Evolutionary conservation across 2,888 invertebrate genomes (phyloP).

Genomic region (Thumatha senex): DNA sequence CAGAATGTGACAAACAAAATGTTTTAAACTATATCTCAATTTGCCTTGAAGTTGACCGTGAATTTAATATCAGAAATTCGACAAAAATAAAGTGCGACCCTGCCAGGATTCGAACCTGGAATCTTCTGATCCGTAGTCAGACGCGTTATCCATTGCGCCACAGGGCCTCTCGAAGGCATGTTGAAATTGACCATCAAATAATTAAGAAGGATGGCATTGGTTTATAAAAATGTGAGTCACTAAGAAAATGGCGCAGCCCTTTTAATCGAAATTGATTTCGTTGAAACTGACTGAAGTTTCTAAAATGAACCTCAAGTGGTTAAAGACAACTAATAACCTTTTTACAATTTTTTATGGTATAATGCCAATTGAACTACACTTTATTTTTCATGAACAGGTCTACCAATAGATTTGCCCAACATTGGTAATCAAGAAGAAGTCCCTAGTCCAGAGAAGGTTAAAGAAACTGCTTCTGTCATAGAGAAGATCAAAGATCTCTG

Average conservation of each 20-base stretch:
- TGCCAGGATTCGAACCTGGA: conserved; percentile 87
- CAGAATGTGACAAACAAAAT: too few relatives aligned
- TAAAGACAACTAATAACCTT: too few relatives aligned
- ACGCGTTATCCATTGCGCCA: conserved; percentile 88
- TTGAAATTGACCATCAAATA: neutral
- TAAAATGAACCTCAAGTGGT: too few relatives aligned
- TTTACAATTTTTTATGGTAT: too few relatives aligned
- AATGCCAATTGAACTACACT: too few relatives aligned
- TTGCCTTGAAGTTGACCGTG: too few relatives aligned
- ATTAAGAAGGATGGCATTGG: neutral
- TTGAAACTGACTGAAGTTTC: too few relatives aligned
- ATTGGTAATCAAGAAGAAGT: conserved; percentile 45
- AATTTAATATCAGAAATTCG: neutral
- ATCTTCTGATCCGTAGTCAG: conserved; percentile 89
- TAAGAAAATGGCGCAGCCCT: too few relatives aligned
- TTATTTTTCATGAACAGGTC: conserved; percentile 45
- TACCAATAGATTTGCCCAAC: conserved; percentile 64
- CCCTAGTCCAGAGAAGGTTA: conserved; percentile 54
- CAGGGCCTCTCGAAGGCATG: conserved; percentile 67
- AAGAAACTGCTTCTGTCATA: conserved; percentile 56
- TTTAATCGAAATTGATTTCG: too few relatives aligned
- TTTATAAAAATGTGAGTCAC: neutral
- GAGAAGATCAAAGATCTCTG: conserved; percentile 85
- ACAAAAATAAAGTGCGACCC: conserved; percentile 65
- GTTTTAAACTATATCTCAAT: too few relatives aligned